Evolutionary conservation across 2,113 vertebrate species (phyloP).

Genomic region (Antidorcas marsupialis): DNA sequence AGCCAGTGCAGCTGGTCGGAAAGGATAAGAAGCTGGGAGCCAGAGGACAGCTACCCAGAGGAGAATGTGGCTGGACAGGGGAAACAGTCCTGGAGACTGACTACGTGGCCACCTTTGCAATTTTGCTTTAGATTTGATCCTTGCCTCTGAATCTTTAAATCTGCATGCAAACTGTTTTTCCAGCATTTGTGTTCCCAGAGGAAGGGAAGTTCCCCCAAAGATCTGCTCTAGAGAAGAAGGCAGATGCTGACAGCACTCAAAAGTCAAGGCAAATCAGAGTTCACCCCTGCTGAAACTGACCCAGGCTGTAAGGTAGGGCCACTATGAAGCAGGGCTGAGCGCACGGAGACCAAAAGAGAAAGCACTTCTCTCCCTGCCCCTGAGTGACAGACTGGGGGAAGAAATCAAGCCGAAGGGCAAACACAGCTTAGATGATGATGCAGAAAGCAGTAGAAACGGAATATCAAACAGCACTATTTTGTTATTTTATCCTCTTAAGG

Average conservation of each 20-base stretch:
- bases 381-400: not conserved
- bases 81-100: accelerated
- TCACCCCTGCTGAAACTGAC: not conserved
- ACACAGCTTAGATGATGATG: not conserved
- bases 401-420: not conserved
- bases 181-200: not conserved
- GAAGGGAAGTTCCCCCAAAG: not conserved
- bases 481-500: not conserved
- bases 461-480: not conserved
- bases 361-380: not conserved
- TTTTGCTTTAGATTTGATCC: not conserved
- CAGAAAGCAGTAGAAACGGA: not conserved
- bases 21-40: not conserved
- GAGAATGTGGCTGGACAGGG: not conserved
- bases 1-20: not conserved
- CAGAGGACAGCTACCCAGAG: not conserved
- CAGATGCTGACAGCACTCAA: not conserved
- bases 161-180: not conserved
- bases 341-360: not conserved
- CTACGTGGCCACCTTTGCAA: not conserved
- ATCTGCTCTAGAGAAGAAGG: not conserved
- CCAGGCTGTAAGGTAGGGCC: not conserved
- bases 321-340: not conserved
- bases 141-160: not conserved
- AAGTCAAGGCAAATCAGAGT: not conserved